Evolutionary conservation across 2,888 invertebrate species (phyloP), one percentile per base, ranked within the genome.

Genomic region (Andrena camellia): DNA sequence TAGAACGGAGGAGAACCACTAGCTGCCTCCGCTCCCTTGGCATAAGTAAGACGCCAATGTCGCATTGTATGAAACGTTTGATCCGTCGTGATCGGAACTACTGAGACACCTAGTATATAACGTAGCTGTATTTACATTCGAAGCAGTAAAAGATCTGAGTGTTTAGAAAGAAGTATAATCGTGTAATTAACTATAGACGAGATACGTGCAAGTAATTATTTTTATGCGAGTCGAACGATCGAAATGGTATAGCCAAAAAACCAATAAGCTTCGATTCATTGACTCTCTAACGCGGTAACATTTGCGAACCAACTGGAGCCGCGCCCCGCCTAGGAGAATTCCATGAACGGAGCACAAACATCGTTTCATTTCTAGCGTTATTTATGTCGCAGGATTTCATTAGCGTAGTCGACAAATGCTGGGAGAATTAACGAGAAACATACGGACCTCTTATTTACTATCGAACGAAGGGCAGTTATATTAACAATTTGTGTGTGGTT

Each of bases 141-240:
- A 86, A 89, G 87, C 86, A 85, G 86, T 86, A 89, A 89, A 54
- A 89, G 86, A 87, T 91, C 89, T 92, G 90, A 90, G 83, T 90
- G 90, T 92, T 89, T 92, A 90, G 87, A 77, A 85, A 90, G 81
- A 86, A 84, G 85, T 88, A 87, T 89, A 82, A 89, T 83, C 86
- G 69, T 88, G 86, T 89, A 83, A 90, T 90, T 88, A 85, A 86
- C 81, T 69, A 78, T 86, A 81, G 83, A 80, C 54, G 73, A 87
- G 78, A 83, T 88, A 88, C 64, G 76, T 80, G 72, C 84, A 85
- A 82, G 82, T 84, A 83, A 81, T 87, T 83, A 83, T 85, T 86
- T 83, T 86, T 85, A 85, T 85, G 83, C 73, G 73, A 79, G 70
- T 73, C 54, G 63, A 76, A 70, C 64, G 75, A 71, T 83, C 73